Evolutionary conservation across 2,113 vertebrate genomes (phyloP).

Genomic region (Salvator merianae): DNA sequence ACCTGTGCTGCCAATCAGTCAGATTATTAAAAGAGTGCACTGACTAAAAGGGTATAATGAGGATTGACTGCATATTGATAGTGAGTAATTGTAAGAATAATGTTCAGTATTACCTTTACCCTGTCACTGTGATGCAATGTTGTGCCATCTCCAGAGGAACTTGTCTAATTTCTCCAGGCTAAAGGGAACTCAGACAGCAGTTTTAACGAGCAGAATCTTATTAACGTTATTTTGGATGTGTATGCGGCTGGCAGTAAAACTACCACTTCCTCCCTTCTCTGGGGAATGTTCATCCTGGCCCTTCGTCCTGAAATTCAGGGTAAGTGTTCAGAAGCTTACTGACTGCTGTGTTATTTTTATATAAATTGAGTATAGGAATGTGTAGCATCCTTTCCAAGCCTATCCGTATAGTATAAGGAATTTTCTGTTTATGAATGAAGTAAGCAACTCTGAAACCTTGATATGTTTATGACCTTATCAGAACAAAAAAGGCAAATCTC

Average conservation of each 20-base stretch:
- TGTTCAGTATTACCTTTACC: background rate
- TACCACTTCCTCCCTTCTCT: constrained; percentile 17
- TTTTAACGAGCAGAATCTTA: constrained; percentile 33
- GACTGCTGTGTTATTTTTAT: background rate
- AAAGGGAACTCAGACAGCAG: background rate
- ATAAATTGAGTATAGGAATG: too few species aligned
- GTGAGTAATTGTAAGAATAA: too few species aligned
- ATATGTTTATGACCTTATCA: too few species aligned
- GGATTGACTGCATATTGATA: background rate
- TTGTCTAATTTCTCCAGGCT: background rate
- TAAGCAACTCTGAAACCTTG: too few species aligned
- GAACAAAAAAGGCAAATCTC: too few species aligned
- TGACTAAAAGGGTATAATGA: too few species aligned
- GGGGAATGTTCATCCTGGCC: constrained; percentile 18
- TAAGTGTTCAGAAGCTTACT: background rate
- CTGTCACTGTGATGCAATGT: background rate
- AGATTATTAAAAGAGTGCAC: too few species aligned
- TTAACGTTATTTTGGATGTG: constrained; percentile 7
- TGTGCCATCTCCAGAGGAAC: background rate
- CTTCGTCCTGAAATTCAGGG: constrained; percentile 32
- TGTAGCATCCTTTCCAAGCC: too few species aligned
- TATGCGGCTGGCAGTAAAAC: constrained; percentile 37
- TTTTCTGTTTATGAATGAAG: too few species aligned
- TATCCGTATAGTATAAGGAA: too few species aligned
- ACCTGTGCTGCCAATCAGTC: too few species aligned